Conservation (phyloP, 2,888 invertebrate genomes). For the Nemurella pictetii region DNA sequence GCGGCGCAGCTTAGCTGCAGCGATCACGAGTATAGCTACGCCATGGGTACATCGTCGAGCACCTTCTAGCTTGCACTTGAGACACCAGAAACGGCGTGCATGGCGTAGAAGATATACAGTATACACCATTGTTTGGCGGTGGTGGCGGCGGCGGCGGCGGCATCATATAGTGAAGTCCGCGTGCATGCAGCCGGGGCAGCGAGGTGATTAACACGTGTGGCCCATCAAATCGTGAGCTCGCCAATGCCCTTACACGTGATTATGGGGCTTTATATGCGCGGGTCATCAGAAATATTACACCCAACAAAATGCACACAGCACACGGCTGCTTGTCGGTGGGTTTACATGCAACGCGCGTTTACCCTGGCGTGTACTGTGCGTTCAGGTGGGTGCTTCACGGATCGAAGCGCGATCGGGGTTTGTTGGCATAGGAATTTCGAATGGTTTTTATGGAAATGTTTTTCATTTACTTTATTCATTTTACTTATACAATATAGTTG, state of each 20-base stretch:
- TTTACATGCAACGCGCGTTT: background rate
- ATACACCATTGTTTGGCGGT: background rate
- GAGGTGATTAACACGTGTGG: background rate
- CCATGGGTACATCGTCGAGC: too few species aligned
- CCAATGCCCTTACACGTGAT: background rate
- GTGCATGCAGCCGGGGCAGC: background rate
- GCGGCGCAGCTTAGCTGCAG: background rate
- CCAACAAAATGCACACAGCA: background rate
- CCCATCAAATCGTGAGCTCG: background rate
- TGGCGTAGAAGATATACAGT: background rate
- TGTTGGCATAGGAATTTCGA: too few species aligned
- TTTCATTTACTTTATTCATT: too few species aligned
- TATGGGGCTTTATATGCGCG: background rate
- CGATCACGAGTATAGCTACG: background rate
- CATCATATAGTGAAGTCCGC: background rate
- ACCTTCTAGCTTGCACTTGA: too few species aligned
- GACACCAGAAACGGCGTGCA: background rate
- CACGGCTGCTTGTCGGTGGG: background rate
- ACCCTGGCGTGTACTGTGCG: too few species aligned
- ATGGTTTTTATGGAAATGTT: too few species aligned
- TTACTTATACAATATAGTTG: background rate
- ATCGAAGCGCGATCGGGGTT: too few species aligned
- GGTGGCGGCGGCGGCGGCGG: too few species aligned
- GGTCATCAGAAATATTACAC: background rate
- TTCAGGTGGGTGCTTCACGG: too few species aligned